Evolutionary conservation across 1,140 invertebrate species (phyloP), one percentile per base, ranked within the genome.

Genomic region (Reticulitermes speratus): DNA sequence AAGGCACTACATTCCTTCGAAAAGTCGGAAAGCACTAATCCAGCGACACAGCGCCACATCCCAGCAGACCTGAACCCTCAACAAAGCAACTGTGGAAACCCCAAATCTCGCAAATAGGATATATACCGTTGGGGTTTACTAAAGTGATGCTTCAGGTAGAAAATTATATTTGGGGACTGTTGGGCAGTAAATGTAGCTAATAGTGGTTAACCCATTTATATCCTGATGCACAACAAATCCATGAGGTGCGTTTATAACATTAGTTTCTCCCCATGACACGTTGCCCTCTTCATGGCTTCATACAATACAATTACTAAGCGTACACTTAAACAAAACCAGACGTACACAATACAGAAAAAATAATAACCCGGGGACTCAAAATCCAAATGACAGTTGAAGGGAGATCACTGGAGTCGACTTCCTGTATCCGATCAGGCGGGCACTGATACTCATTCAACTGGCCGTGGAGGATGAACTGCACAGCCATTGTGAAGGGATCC

Each of bases 281-380:
- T 65, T 65, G 21, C 21, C 65, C 65, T 75, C 65, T 30, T 75
- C 65, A 21, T 55, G 52, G 52, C 52, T 55, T 1, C 52, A 16
- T 21, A 75, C 65, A 75, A 30, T 30, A 30, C 65, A 14, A 30
- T 30, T 75, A 75, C 65, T 30, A 25, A 30, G 65, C 65, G n/a
- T 25, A 75, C 65, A 75, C 65, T 75, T 75, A 75, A 75, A 75
- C 65, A 75, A 75, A 75, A 75, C 65, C 65, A 19, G 14, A 21
- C 52, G 19, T 16, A 55, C 52, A 75, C 65, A 75, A 75, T 75
- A 30, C 65, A 75, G 65, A 30, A 75, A 75, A 75, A 75, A 75
- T n/a, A 75, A 75, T 75, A 75, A n/a, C 65, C 65, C 65, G n/a
- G 65, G 65, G 65, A 75, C 65, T 75, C 25, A 75, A 75, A 75